Evolutionary conservation across 2,113 vertebrate species (phyloP), one percentile per base, ranked within the genome.

Genomic region (Crotalus horridus): DNA sequence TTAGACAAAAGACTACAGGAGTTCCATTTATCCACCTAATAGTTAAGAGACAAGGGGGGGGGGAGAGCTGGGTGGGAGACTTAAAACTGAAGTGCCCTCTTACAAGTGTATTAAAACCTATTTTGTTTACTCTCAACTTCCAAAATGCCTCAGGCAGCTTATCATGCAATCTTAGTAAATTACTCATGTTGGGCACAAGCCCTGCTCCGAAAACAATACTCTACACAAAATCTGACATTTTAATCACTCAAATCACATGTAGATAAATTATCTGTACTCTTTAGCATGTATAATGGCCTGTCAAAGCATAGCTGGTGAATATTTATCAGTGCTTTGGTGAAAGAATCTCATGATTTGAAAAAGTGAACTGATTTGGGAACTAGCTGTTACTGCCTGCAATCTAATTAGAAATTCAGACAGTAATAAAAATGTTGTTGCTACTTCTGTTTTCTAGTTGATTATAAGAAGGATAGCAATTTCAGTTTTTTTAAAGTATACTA

Each of bases 1-100:
- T 97, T 94, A 96, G 97, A 97, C 96, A 97, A 97, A 97, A 97
- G 95, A 87, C 96, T 93, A 96, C 96, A 92, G 96, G 96, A 97
- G 96, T 96, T 94, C 97, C 96, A 97, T 97, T 97, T 96, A 98
- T 94, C 94, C 95, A 96, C 91, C 94, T 94, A 95, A 96, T 94
- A 93, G 94, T 88, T 90, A 95, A 96, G 95, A 94, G 95, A 95
- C 95, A 94, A 95, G 94, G 93, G n/a, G 90, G 93, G 95, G 93
- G 2, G 39, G 39, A 39, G 74, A 43, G 74, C 20, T 81, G 33
- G 74, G n/a, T 64, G 69, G 69, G 69, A 21, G 95, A 94, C 93
- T 97, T 96, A 95, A 93, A 88, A 88, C 93, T 94, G 94, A 97
- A 96, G 95, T 95, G 93, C 95, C 94, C 95, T 96, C 96, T 97